Conservation (phyloP, 1,140 invertebrate genomes). For the Nebria ingens region DNA sequence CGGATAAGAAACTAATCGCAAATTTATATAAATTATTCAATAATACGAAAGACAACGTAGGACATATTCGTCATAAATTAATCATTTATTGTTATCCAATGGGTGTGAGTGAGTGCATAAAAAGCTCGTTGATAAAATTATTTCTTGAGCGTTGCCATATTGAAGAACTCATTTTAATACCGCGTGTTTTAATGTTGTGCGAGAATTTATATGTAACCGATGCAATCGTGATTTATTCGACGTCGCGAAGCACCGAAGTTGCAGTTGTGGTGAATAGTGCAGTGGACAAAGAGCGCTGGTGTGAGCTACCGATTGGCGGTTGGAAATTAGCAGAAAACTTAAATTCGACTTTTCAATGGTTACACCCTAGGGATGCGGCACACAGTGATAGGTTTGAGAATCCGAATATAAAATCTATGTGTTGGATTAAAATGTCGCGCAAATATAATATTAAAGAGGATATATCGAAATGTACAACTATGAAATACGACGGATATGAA, state of each 20-base stretch:
- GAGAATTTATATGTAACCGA: constrained; percentile 38
- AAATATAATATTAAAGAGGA: too few species aligned
- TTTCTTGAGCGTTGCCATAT: background rate
- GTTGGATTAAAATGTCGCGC: constrained; percentile 10
- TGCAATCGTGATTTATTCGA: constrained; percentile 40
- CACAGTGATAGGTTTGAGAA: background rate
- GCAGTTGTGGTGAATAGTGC: constrained; percentile 39
- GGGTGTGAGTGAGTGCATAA: background rate
- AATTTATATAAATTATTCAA: too few species aligned
- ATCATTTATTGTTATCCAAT: too few species aligned
- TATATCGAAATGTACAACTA: too few species aligned
- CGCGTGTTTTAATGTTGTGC: constrained; percentile 19
- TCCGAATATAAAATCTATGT: background rate
- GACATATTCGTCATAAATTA: too few species aligned
- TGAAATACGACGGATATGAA: too few species aligned
- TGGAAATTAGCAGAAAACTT: constrained; percentile 39
- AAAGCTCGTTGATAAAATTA: background rate
- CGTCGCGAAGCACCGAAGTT: constrained; percentile 40
- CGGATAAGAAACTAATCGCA: too few species aligned
- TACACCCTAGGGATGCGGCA: background rate
- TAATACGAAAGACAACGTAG: too few species aligned
- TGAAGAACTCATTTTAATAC: background rate
- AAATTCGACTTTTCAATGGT: constrained; percentile 39
- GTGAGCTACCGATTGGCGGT: constrained; percentile 37
- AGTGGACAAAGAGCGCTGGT: constrained; percentile 36